Evolutionary conservation across 2,888 invertebrate genomes (phyloP), one percentile per base, ranked within the genome.

Genomic region (Leistus spinibarbis): DNA sequence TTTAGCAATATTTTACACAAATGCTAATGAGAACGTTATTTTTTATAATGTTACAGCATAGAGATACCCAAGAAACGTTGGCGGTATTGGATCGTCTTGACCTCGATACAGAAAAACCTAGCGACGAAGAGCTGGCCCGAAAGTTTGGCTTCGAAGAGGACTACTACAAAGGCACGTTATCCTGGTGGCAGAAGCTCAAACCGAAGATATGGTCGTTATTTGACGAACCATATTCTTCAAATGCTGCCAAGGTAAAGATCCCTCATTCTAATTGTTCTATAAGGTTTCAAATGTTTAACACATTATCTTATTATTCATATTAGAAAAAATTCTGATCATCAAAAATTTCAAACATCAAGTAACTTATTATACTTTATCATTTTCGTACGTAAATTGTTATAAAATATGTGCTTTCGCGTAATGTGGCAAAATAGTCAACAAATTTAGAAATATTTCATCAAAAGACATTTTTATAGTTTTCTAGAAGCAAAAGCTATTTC

Each of bases 161-260:
- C 84, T 98, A 96, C 85, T 92, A 92, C 86, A 93, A 93, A 80
- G 96, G 96, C 79, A 95, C 94, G 24, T 89, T 96, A 76, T 93
- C 95, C 76, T 96, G 96, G 94, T 99, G 99, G 99, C 98, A 99
- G 88, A 92, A 94, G 83, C 90, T 95, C 84, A 98, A 99, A 85
- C 99, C 98, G 56, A 96, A 96, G 87, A 95, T 99, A 85, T 99
- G 99, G 99, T 97, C 98, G 54, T 89, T 99, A 76, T 99, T 99
- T 85, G 99, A 99, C 85, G 99, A 99, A 86, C 99, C 99, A 0
- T 99, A 99, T 86, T 99, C 98, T 83, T 99, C 99, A 72, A 95
- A 94, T 83, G 93, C 95, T 81, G 98, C 99, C 78, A 99, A 99
- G 93, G 98, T 98, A 87, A 84, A 1, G 13, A 54, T 23, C 19